A percentile compares a stretch with the other conserved stretches of the same genome.
These are phyloP conservation scores for Paragorgia papillata DNA, from an alignment of 92 coral and sea anemone genomes.

Conservation along the genomic window DNA sequence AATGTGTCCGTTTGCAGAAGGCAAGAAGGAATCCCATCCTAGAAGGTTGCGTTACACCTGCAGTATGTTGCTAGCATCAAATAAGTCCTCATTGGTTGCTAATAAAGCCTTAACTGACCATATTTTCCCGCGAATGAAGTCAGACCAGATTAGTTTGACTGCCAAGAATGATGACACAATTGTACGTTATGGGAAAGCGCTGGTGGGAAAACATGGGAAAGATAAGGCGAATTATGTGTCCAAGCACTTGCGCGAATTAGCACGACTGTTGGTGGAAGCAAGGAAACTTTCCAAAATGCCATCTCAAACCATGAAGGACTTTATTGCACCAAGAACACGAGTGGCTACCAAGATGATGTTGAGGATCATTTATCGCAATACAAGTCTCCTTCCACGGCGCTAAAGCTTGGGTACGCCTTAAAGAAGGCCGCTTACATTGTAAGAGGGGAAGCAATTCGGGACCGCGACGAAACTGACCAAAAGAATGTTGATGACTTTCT, in stretches of 20 bases:
- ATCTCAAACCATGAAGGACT: no score
- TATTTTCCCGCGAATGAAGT: constrained; percentile 9
- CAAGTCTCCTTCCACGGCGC: no score
- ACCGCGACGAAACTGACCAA: no score
- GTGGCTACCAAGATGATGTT: no score
- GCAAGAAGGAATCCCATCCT: neutral
- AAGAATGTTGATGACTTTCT: no score
- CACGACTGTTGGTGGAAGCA: no score
- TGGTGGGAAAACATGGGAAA: neutral
- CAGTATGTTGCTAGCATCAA: neutral
- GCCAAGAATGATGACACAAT: neutral
- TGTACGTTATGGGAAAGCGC: neutral
- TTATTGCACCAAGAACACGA: no score
- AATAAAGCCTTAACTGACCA: neutral
- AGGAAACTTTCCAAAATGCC: no score
- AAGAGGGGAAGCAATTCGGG: no score
- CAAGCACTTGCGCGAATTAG: neutral
- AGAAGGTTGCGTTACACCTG: constrained; percentile 8
- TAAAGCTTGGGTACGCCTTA: no score
- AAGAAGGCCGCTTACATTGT: no score
- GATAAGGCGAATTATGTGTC: neutral
- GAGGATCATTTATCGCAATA: no score
- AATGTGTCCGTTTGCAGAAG: neutral
- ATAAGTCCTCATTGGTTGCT: neutral
- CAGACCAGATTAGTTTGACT: neutral